These are phyloP conservation scores for Seira ritae DNA, from an alignment of 2,888 invertebrate genomes.

Conservation along the genomic window DNA sequence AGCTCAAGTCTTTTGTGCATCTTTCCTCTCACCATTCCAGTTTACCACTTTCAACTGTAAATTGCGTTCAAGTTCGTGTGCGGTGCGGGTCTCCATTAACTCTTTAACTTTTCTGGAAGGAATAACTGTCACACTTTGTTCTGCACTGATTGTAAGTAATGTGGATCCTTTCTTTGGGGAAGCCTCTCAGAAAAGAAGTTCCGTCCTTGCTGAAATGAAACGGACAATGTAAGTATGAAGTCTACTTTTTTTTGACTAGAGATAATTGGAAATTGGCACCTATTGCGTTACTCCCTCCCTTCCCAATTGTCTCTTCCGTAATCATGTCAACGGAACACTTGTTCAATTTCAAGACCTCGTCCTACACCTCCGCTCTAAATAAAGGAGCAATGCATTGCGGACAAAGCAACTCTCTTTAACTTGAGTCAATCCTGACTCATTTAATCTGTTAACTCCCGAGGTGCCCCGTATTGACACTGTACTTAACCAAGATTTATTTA, in stretches of 20 bases:
- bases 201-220: neutral
- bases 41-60: no score
- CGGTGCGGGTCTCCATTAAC: neutral
- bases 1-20: no score
- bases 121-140: slow-evolving; percentile 1
- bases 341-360: neutral
- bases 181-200: neutral
- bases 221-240: neutral
- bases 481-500: slow-evolving; percentile 43
- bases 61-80: neutral
- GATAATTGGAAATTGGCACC: slow-evolving; percentile 36
- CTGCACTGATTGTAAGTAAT: slow-evolving; percentile 8
- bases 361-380: neutral
- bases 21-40: no score
- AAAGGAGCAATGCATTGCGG: neutral
- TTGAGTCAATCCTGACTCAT: neutral
- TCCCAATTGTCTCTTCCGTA: neutral
- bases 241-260: neutral
- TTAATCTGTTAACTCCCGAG: neutral
- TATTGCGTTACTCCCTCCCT: slow-evolving; percentile 6
- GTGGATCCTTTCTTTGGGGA: neutral
- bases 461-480: slow-evolving; percentile 13
- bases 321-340: neutral
- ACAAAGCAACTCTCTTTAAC: neutral
- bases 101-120: neutral